These are phyloP conservation scores for Zosterops lateralis DNA, from an alignment of 2,113 vertebrate species.

Conservation along the genomic window DNA sequence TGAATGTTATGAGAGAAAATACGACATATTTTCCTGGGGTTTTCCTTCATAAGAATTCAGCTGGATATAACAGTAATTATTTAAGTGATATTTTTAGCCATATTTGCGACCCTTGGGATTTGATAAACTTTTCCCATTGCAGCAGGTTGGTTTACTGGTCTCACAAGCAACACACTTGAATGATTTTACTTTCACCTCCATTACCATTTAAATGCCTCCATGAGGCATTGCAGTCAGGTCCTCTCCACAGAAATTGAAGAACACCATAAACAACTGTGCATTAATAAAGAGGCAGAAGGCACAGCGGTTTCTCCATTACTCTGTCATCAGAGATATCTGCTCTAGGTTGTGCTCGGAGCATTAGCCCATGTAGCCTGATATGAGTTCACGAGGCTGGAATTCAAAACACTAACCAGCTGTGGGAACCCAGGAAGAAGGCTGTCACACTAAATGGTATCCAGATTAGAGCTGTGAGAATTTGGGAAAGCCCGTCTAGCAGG, in stretches of 20 bases:
- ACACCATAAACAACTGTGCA: slow-evolving; percentile 49
- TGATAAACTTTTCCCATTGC: neutral
- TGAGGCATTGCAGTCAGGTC: slow-evolving; percentile 1
- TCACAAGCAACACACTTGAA: neutral
- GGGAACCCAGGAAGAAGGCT: slow-evolving; percentile 81
- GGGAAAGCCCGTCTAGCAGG: slow-evolving; percentile 75
- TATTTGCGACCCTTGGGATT: neutral
- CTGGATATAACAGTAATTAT: neutral
- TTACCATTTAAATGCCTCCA: neutral
- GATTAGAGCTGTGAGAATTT: slow-evolving; percentile 84
- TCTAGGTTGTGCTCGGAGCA: slow-evolving; percentile 71
- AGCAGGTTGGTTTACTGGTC: neutral
- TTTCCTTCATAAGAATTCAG: neutral
- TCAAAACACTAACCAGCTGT: slow-evolving; percentile 95
- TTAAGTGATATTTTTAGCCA: neutral
- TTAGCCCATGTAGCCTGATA: slow-evolving; percentile 82
- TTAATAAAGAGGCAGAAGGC: slow-evolving; percentile 60
- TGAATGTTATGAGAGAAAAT: neutral
- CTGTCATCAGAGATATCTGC: slow-evolving; percentile 81
- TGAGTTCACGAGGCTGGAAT: slow-evolving; percentile 93
- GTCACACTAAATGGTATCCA: slow-evolving; percentile 82
- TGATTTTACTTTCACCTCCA: slow-evolving; percentile 10
- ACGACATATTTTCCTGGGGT: neutral
- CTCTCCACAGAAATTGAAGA: slow-evolving; percentile 20
- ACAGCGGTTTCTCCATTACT: slow-evolving; percentile 68